These are phyloP conservation scores for Oppia nitens DNA, from an alignment of 1,140 invertebrate genomes.

Conservation along the genomic window DNA sequence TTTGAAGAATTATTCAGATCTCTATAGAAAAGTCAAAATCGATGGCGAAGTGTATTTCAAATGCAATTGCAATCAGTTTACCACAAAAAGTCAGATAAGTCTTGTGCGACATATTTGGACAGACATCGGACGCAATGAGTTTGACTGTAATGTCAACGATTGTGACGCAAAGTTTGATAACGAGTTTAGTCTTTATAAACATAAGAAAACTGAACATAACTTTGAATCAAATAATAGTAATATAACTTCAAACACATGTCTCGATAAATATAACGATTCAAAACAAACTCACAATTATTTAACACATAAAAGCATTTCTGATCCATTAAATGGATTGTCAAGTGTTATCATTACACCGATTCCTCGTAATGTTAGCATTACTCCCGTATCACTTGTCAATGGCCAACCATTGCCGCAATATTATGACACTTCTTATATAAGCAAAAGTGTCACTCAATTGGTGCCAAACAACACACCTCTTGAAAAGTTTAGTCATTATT, in stretches of 20 bases:
- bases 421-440: too few relatives aligned
- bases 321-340: too few relatives aligned
- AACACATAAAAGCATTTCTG: too few relatives aligned
- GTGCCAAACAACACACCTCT: too few relatives aligned
- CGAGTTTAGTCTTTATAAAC: slow-evolving; percentile 6
- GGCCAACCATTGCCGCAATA: too few relatives aligned
- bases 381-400: too few relatives aligned
- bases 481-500: slow-evolving; percentile 1
- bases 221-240: background rate
- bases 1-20: slow-evolving; percentile 5
- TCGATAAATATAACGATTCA: too few relatives aligned
- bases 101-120: slow-evolving; percentile 6
- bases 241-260: too few relatives aligned
- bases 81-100: slow-evolving; percentile 5
- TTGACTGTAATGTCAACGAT: background rate
- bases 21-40: background rate
- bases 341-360: too few relatives aligned
- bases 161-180: slow-evolving; percentile 7
- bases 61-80: slow-evolving; percentile 5
- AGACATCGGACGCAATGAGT: slow-evolving; percentile 4
- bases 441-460: too few relatives aligned
- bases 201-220: slow-evolving; percentile 2
- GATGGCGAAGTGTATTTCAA: background rate
- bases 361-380: too few relatives aligned
- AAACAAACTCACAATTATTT: too few relatives aligned